phyloP scores from a whole-genome alignment of 2,888 invertebrate species.

The Gymnocheta viridis region DNA sequence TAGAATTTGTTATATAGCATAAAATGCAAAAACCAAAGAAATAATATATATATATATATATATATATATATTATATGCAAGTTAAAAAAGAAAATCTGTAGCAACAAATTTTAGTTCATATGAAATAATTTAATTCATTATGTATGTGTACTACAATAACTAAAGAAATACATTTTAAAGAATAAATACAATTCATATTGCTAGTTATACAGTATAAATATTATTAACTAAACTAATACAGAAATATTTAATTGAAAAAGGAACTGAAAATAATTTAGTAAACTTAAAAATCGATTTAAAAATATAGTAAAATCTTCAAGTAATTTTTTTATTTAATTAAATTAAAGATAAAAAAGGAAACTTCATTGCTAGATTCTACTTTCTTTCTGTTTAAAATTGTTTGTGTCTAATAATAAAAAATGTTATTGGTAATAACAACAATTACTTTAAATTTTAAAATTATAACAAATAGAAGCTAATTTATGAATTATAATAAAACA shows the following conservation, averaged over 20 bases:
- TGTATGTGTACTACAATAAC: not conserved
- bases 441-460: slow-evolving; percentile 33
- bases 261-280: slow-evolving; percentile 26
- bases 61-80: too few relatives aligned
- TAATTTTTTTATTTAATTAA: slow-evolving; percentile 15
- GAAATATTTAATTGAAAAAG: slow-evolving; percentile 8
- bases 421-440: not conserved
- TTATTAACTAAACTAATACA: slow-evolving; percentile 26
- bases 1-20: too few relatives aligned
- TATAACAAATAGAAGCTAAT: slow-evolving; percentile 12
- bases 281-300: not conserved
- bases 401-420: slow-evolving; percentile 20
- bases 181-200: not conserved
- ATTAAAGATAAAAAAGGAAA: slow-evolving; percentile 42
- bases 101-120: not conserved
- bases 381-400: not conserved
- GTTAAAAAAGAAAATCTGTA: not conserved
- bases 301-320: not conserved
- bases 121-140: slow-evolving; percentile 4
- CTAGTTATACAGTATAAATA: not conserved
- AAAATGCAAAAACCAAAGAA: too few relatives aligned
- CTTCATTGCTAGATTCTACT: slow-evolving; percentile 38
- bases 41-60: too few relatives aligned
- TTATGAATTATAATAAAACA: not conserved
- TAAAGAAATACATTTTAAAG: slow-evolving; percentile 3